A percentile compares a stretch with the other conserved stretches of the same genome.
Evolutionary conservation across 2,113 vertebrate genomes (phyloP).

Genomic region (Xiphophorus hellerii): DNA sequence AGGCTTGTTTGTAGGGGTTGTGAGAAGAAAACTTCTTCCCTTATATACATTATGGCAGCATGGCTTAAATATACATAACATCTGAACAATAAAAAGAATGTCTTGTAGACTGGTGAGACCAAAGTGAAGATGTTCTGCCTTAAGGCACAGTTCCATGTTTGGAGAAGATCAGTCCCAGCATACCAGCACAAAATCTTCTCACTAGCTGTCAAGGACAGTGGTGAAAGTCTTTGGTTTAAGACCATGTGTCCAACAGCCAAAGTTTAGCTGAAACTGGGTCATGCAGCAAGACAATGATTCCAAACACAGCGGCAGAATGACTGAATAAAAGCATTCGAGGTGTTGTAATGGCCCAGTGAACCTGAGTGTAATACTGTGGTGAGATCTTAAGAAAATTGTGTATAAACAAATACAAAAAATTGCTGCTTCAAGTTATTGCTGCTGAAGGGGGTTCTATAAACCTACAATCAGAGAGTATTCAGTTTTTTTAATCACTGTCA

Average conservation of each 20-base stretch:
- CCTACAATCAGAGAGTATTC: no score
- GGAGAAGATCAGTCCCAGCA: not conserved
- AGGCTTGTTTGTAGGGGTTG: no score
- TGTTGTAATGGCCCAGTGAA: not conserved
- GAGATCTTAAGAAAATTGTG: not conserved
- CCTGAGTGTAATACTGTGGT: not conserved
- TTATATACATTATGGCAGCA: no score
- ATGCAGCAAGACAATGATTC: not conserved
- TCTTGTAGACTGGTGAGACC: no score
- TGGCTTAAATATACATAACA: no score
- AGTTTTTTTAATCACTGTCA: no score
- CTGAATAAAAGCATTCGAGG: not conserved
- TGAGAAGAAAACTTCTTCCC: no score
- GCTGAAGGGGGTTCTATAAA: not conserved
- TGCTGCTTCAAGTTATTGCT: not conserved
- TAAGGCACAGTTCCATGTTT: not conserved
- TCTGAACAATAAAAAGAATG: no score
- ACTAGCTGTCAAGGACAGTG: not conserved
- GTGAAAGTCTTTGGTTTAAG: not conserved
- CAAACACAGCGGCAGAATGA: not conserved
- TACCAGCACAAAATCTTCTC: not conserved
- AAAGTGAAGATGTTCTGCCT: no score
- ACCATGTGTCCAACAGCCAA: not conserved
- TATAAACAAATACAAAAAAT: not conserved
- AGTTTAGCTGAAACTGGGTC: not conserved